Conservation (phyloP, 1,140 invertebrate genomes). For the Teleogryllus occipitalis region DNA sequence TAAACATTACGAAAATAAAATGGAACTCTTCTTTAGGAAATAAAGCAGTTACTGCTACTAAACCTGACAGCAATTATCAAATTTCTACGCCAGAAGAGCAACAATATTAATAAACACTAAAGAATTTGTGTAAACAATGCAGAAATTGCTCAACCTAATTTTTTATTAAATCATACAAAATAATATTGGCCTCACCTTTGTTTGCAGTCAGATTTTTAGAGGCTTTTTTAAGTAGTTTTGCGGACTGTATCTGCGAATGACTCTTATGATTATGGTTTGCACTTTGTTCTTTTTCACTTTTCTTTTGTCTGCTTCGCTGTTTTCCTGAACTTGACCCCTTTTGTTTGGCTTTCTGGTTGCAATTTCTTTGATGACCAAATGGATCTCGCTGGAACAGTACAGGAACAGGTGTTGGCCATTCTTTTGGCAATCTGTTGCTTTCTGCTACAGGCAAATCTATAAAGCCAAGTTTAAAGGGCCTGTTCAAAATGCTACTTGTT, state of each 20-base stretch:
- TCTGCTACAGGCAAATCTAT: background rate
- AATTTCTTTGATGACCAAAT: background rate
- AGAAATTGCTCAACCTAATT: background rate
- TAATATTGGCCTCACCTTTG: constrained; percentile 14
- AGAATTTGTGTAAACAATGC: too few species aligned
- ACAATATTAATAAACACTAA: too few species aligned
- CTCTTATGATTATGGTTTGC: background rate
- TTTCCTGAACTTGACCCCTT: background rate
- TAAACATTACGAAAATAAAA: too few species aligned
- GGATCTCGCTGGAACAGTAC: background rate
- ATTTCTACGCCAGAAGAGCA: too few species aligned
- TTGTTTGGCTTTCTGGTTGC: background rate
- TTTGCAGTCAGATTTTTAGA: constrained; percentile 8
- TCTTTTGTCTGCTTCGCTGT: background rate
- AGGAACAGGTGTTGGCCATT: background rate
- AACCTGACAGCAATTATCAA: too few species aligned
- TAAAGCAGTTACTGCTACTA: too few species aligned
- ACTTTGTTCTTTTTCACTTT: background rate
- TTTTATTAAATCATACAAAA: background rate
- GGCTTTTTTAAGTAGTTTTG: constrained; percentile 15
- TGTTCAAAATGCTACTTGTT: background rate
- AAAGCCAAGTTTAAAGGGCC: background rate
- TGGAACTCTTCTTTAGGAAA: too few species aligned
- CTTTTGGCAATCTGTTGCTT: background rate
- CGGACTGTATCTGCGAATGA: background rate